Percentiles rank a stretch among this genome's conserved stretches.
phyloP scores from a whole-genome alignment of 1,140 invertebrate species.

The Bombus terrestris region DNA sequence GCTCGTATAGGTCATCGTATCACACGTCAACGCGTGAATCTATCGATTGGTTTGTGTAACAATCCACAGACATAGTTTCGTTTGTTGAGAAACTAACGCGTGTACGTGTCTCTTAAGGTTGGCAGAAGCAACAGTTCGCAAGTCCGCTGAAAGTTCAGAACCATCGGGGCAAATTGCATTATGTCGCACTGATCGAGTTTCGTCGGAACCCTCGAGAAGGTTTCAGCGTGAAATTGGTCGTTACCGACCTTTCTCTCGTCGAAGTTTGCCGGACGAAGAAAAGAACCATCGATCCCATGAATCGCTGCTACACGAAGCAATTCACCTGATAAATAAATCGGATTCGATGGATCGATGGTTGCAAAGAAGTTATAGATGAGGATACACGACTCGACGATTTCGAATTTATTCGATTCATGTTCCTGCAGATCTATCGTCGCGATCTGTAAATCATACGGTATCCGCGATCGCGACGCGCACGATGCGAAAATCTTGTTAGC shows the following conservation, averaged over 20 bases:
- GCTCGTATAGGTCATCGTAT: not conserved
- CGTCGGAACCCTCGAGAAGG: slow-evolving; percentile 9
- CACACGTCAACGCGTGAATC: not conserved
- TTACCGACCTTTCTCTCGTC: slow-evolving; percentile 19
- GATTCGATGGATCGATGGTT: slow-evolving; percentile 3
- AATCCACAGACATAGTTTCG: slow-evolving; percentile 5
- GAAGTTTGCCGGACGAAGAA: slow-evolving; percentile 18
- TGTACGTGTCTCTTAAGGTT: slow-evolving; percentile 9
- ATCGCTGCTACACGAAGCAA: slow-evolving; percentile 27
- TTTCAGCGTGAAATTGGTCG: slow-evolving; percentile 47
- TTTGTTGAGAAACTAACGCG: not conserved
- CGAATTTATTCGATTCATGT: slow-evolving; percentile 15
- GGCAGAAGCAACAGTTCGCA: slow-evolving; percentile 39
- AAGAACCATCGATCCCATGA: slow-evolving; percentile 35
- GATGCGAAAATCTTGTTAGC: slow-evolving; percentile 7
- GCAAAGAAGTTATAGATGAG: slow-evolving; percentile 14
- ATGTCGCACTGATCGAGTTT: slow-evolving; percentile 37
- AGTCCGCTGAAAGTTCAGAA: slow-evolving; percentile 11
- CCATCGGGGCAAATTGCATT: slow-evolving; percentile 17
- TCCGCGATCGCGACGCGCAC: not conserved
- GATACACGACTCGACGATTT: slow-evolving; percentile 35
- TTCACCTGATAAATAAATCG: slow-evolving; percentile 38
- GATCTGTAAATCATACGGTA: slow-evolving; percentile 12
- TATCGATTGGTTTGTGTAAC: not conserved
- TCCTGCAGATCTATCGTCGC: not conserved